phyloP scores from a whole-genome alignment of 2,113 vertebrate genomes.

The Scomber scombrus region DNA sequence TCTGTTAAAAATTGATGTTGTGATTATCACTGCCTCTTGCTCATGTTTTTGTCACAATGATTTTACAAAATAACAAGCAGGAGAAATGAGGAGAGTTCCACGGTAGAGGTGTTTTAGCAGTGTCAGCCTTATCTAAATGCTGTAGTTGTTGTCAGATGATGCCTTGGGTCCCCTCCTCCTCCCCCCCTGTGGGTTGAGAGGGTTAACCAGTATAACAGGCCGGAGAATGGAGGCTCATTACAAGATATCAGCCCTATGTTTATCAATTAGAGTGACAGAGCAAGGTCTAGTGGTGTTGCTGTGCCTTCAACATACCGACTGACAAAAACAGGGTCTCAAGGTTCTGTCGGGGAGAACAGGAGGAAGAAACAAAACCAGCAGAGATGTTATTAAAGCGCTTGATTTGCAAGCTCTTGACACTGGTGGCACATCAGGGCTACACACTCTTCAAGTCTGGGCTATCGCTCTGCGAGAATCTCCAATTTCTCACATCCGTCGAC shows the following conservation, averaged over 20 bases:
- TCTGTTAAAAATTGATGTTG: conserved; percentile 4
- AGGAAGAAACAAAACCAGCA: conserved; percentile 63
- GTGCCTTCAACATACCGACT: conserved; percentile 50
- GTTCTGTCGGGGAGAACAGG: conserved; percentile 59
- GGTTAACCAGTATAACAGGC: conserved; percentile 83
- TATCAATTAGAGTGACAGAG: conserved; percentile 82
- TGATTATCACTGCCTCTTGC: neutral
- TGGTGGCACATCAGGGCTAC: conserved; percentile 71
- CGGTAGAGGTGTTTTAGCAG: conserved; percentile 29
- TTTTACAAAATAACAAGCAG: conserved; percentile 47
- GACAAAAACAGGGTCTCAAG: conserved; percentile 63
- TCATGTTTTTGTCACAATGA: conserved; percentile 12
- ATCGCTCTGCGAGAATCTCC: conserved; percentile 74
- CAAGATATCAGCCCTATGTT: conserved; percentile 76
- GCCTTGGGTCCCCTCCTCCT: conserved; percentile 49
- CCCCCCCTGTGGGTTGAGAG: conserved; percentile 67
- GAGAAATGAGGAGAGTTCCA: conserved; percentile 17
- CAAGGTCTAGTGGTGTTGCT: conserved; percentile 55
- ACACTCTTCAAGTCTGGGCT: conserved; percentile 55
- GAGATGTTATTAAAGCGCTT: conserved; percentile 81
- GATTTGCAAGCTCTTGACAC: conserved; percentile 82
- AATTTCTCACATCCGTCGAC: conserved; percentile 81
- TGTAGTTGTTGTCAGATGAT: conserved; percentile 75
- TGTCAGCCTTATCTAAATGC: conserved; percentile 73
- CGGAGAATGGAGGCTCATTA: conserved; percentile 80